Percentiles rank a stretch among this genome's conserved stretches.
phyloP scores from a whole-genome alignment of 1,140 invertebrate genomes.

The Drosophila triauraria region DNA sequence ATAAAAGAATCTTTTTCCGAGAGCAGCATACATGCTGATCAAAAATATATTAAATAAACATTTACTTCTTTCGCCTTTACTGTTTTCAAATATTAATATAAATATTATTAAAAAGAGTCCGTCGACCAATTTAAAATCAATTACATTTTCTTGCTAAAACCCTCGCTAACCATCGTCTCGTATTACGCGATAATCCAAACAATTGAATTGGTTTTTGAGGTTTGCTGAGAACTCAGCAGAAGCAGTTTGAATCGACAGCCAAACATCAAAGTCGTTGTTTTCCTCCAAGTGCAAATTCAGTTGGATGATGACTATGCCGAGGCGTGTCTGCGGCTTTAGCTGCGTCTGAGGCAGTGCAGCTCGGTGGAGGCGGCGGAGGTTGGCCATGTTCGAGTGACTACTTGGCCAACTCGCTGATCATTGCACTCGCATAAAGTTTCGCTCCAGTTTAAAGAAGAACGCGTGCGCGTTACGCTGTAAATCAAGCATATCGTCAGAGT shows the following conservation, averaged over 20 bases:
- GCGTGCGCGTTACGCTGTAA: slow-evolving; percentile 39
- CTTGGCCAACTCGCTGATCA: slow-evolving; percentile 52
- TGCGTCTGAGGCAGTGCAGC: too few species aligned
- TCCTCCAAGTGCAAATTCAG: slow-evolving; percentile 47
- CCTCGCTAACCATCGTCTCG: slow-evolving; percentile 10
- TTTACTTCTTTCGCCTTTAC: too few species aligned
- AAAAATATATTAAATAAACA: too few species aligned
- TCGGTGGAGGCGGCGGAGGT: slow-evolving; percentile 5
- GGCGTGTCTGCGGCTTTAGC: slow-evolving; percentile 19
- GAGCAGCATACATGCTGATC: too few species aligned
- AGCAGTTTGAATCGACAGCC: slow-evolving; percentile 24
- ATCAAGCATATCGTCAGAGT: slow-evolving; percentile 29
- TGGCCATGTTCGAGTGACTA: slow-evolving; percentile 69
- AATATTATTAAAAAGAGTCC: too few species aligned
- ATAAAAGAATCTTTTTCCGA: too few species aligned
- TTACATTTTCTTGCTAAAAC: slow-evolving; percentile 9
- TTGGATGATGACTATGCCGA: slow-evolving; percentile 19
- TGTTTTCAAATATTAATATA: too few species aligned
- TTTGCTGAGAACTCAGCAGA: slow-evolving; percentile 49
- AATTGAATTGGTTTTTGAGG: slow-evolving; percentile 73
- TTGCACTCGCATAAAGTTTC: slow-evolving; percentile 13
- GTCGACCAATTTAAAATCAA: not conserved
- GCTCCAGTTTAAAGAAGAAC: slow-evolving; percentile 39
- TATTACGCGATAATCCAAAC: slow-evolving; percentile 61
- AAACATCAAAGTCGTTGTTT: slow-evolving; percentile 45